Conservation (phyloP, 2,888 invertebrate species). For the Amitus sp. region DNA sequence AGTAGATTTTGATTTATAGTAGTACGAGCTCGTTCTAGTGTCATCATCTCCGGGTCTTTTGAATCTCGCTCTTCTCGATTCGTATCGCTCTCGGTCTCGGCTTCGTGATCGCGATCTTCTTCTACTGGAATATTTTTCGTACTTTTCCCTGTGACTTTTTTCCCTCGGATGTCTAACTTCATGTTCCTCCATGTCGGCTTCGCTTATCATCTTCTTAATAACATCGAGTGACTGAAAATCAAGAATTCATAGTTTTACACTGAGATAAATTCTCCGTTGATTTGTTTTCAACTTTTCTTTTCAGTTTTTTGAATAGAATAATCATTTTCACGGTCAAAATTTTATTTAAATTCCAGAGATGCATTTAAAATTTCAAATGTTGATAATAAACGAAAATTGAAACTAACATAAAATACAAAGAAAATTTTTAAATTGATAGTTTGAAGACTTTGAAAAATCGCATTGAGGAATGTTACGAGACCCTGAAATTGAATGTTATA, state of each 20-base stretch:
- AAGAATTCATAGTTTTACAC: too few species aligned
- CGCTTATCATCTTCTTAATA: constrained; percentile 66
- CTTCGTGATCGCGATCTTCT: constrained; percentile 42
- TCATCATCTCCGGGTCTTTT: constrained; percentile 49
- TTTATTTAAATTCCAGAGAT: too few species aligned
- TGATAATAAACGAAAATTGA: too few species aligned
- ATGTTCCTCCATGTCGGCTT: constrained; percentile 66
- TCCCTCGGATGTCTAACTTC: constrained; percentile 9
- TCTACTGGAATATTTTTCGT: constrained; percentile 19
- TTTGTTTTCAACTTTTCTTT: neutral
- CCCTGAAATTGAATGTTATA: too few species aligned
- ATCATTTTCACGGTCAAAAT: too few species aligned
- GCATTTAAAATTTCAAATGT: too few species aligned
- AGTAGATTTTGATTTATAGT: constrained; percentile 21
- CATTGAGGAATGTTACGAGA: too few species aligned
- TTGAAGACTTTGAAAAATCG: too few species aligned
- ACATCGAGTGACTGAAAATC: constrained; percentile 67
- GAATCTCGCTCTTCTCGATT: constrained; percentile 43
- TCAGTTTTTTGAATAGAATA: too few species aligned
- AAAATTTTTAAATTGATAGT: too few species aligned
- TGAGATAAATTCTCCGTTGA: neutral
- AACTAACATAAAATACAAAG: too few species aligned
- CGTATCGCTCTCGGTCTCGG: constrained; percentile 34
- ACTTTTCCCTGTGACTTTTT: neutral
- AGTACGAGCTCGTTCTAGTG: constrained; percentile 14